Evolutionary conservation across 1,140 invertebrate genomes (phyloP).

Genomic region (Stegodyphus dumicola): DNA sequence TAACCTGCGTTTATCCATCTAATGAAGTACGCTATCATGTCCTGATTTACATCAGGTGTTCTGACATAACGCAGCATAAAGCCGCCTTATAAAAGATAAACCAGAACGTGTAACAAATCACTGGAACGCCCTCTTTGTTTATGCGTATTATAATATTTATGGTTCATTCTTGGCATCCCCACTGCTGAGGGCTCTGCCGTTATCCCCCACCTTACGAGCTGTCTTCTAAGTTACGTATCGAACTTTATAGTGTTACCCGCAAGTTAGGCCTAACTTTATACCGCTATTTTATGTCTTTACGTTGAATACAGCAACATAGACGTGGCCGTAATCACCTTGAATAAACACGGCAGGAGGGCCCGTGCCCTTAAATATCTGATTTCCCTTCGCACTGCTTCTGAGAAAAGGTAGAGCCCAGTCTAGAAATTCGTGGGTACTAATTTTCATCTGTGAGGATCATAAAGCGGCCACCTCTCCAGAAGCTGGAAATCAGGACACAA

Average conservation of each 20-base stretch:
- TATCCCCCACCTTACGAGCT: conserved; percentile 13
- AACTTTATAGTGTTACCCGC: not conserved
- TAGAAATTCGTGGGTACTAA: conserved; percentile 47
- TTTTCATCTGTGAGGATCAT: conserved; percentile 40
- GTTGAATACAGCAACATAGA: conserved; percentile 12
- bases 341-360: conserved; percentile 6
- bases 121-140: conserved; percentile 37
- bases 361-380: conserved; percentile 44
- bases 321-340: conserved; percentile 29
- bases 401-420: conserved; percentile 9
- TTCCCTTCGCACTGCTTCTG: too few species aligned
- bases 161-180: not conserved
- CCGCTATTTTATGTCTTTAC: conserved; percentile 19
- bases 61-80: conserved; percentile 37
- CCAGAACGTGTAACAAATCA: conserved; percentile 37
- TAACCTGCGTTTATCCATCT: conserved; percentile 35
- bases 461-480: conserved; percentile 17
- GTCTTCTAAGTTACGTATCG: not conserved
- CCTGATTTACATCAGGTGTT: conserved; percentile 43
- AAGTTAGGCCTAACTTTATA: conserved; percentile 14
- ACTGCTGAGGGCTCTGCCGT: conserved; percentile 4
- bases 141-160: conserved; percentile 55
- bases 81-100: conserved; percentile 53
- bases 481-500: conserved; percentile 9
- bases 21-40: conserved; percentile 48